Percentiles rank a stretch among this genome's conserved stretches.
Conservation (phyloP, 2,888 invertebrate genomes). For the Leucania comma region DNA sequence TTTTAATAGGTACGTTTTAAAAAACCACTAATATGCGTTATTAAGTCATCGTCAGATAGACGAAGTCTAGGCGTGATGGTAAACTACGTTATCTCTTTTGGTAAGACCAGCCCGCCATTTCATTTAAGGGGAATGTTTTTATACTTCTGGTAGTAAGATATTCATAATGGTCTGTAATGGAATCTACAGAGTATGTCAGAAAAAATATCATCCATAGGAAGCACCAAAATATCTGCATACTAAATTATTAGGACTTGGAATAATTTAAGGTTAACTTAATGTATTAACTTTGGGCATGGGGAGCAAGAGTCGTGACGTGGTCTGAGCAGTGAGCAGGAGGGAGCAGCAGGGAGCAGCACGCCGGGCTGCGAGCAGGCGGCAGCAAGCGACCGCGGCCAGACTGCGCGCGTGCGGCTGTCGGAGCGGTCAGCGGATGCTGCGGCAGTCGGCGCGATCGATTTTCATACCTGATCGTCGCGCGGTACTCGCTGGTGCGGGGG, state of each 20-base stretch:
- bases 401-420: constrained; percentile 43
- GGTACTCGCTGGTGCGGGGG: constrained; percentile 71
- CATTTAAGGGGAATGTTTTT: constrained; percentile 15
- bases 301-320: constrained; percentile 3
- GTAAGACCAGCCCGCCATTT: constrained; percentile 17
- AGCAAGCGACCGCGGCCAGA: constrained; percentile 9
- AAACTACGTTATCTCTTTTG: constrained; percentile 1
- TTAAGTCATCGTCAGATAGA: constrained; percentile 4
- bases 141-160: constrained; percentile 1
- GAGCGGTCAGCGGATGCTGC: constrained; percentile 77
- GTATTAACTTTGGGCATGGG: not conserved
- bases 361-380: constrained; percentile 23
- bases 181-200: not conserved
- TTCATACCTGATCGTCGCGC: constrained; percentile 84
- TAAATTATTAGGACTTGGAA: not conserved
- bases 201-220: not conserved
- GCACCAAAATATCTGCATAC: constrained; percentile 16
- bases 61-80: constrained; percentile 3
- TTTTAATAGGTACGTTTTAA: not conserved
- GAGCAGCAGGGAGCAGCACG: constrained; percentile 18
- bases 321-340: constrained; percentile 13
- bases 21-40: not conserved
- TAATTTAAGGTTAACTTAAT: constrained; percentile 1
- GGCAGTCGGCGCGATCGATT: constrained; percentile 81
- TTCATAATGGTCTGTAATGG: not conserved